Percentiles rank a stretch among this genome's conserved stretches.
phyloP scores from a whole-genome alignment of 1,140 invertebrate species.

The Chrysoperla carnea region DNA sequence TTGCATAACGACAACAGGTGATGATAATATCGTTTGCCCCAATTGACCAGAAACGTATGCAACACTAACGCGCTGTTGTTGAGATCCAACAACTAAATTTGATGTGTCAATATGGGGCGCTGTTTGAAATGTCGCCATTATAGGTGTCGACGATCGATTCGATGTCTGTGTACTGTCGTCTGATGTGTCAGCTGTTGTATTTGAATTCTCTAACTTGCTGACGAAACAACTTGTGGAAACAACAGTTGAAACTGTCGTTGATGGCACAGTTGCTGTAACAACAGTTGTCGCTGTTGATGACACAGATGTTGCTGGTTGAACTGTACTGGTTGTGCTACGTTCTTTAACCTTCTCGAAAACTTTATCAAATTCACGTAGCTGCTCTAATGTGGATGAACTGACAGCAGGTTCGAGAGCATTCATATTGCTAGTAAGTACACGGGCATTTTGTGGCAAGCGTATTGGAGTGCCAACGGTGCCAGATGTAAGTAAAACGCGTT shows the following conservation, averaged over 20 bases:
- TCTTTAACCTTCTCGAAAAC: constrained; percentile 64
- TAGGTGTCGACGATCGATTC: not conserved
- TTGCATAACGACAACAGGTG: constrained; percentile 34
- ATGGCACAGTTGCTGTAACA: not conserved
- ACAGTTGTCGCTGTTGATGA: not conserved
- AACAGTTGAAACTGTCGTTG: not conserved
- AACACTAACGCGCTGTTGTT: constrained; percentile 16
- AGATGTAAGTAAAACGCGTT: constrained; percentile 24
- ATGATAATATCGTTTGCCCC: constrained; percentile 27
- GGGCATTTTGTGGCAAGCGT: constrained; percentile 3
- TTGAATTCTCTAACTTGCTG: constrained; percentile 7
- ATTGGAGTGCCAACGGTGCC: constrained; percentile 25
- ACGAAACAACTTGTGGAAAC: too few species aligned
- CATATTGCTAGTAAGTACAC: constrained; percentile 7
- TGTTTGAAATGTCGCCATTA: constrained; percentile 5
- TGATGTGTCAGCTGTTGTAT: constrained; percentile 9
- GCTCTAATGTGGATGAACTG: constrained; percentile 45
- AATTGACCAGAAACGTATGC: constrained; percentile 24
- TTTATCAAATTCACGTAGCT: constrained; percentile 63
- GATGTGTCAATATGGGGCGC: constrained; percentile 5
- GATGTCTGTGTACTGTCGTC: too few species aligned
- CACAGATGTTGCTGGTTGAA: constrained; percentile 20
- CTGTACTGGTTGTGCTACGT: constrained; percentile 37
- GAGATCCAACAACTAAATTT: constrained; percentile 5
- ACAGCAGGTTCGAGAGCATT: not conserved